Base-by-base conservation (phyloP, 1,140 invertebrate genomes). In the Papilio machaon region DNA sequence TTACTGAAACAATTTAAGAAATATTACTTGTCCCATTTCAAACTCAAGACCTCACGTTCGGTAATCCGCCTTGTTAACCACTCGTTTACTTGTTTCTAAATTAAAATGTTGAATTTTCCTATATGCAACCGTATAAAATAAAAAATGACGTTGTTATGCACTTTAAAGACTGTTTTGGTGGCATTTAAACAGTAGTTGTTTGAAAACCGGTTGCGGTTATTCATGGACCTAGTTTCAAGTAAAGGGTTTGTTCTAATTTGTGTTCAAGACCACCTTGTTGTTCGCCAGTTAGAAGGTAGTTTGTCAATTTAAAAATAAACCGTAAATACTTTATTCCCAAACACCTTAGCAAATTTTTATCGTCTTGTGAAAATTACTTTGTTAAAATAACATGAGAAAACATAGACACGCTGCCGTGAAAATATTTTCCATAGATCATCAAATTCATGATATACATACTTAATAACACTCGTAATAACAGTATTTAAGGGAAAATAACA, bases 161-260 rank as follows among this genome's bases (percentile, higher is more conserved):
- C 38, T 67, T 67, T 67, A 67, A 30, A 13, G 30, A 11, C 60
- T 30, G 60, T 64, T 64, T 64, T 10, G 30, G 30, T 67, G 64
- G 35, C 64, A 35, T 70, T 70, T 35, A 15, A 35, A 70, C 64
- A 70, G 64, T 15, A 70, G 64, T 35, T 70, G 64, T 70, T 70
- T 70, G 11, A 11, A 70, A 70, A 70, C 64, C 30, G 64, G 64
- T 70, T 70, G 23, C 64, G 13, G 30, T 35, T 70, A 70, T 70
- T 70, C 30, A 35, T 38, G 30, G 30, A 70, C 13, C 64, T 17
- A 70, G 64, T 70, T 70, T 17, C 13, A 70, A 70, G 64, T 70
- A 70, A 70, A 70, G 64, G 64, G 64, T 70, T 70, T 70, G 64
- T 70, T 70, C 64, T 70, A 70, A 70, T 70, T 70, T 38, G 64